Evolutionary conservation across 2,113 vertebrate genomes (phyloP).

Genomic region (Ovibos moschatus): DNA sequence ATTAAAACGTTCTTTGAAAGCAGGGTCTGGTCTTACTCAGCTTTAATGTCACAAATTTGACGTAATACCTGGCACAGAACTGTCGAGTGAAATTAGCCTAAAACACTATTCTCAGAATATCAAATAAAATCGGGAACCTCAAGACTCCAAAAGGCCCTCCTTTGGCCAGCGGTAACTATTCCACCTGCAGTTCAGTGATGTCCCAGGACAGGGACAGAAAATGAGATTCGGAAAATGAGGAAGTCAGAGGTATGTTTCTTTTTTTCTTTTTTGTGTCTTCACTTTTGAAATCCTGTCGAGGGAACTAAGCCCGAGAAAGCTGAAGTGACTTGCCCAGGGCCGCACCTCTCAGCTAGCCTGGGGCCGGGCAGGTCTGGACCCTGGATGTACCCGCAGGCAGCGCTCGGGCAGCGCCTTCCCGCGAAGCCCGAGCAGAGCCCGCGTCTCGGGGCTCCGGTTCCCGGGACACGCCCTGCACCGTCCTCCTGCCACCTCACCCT

Average conservation of each 20-base stretch:
- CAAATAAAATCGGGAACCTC: not conserved
- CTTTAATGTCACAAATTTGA: not conserved
- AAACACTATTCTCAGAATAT: not conserved
- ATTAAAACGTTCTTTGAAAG: not conserved
- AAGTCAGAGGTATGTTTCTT: not conserved
- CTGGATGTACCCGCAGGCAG: not conserved
- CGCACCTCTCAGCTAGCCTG: not conserved
- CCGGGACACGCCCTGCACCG: slow-evolving; percentile 33
- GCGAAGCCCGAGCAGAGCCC: not conserved
- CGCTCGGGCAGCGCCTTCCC: not conserved
- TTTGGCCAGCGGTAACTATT: not conserved
- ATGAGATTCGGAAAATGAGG: slow-evolving; percentile 31
- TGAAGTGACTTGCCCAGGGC: not conserved
- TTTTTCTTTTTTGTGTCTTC: not conserved
- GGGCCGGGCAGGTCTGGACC: not conserved
- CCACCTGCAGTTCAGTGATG: not conserved
- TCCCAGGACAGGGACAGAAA: not conserved
- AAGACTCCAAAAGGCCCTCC: not conserved
- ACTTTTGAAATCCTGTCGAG: slow-evolving; percentile 14
- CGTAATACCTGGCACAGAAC: not conserved
- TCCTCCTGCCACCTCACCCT: slow-evolving; percentile 25
- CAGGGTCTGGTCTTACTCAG: not conserved
- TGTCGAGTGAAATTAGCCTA: not conserved
- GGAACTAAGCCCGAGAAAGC: not conserved
- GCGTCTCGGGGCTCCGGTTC: not conserved